Evolutionary conservation across 2,797 vertebrate genomes (phyloP), one percentile per base, ranked within the genome.

Genomic region (Falco naumanni): DNA sequence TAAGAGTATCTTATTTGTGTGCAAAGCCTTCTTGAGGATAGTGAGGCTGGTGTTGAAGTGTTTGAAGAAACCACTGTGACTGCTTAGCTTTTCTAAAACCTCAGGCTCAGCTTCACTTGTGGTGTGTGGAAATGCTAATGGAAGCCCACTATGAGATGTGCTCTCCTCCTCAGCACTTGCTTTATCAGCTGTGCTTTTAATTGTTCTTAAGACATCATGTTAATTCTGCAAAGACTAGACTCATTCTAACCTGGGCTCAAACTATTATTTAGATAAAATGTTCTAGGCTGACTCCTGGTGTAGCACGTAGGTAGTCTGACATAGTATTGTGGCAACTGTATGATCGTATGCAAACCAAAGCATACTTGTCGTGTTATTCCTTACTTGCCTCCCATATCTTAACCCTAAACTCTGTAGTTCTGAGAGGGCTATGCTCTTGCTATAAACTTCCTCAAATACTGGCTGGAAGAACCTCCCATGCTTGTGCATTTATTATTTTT

Each of bases 271-370:
- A n/a, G 77, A 57, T 48, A 12, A 69, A 88, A 3, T 13, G 1
- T 69, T 31, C 1, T 10, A 56, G 76, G 33, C 59, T 82, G 60
- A 15, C 33, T 34, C 14, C 10, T 82, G 56, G 37, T 56, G 39
- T 56, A 75, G 84, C 37, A 26, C 3, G 0, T 16, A 17, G 31
- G n/a, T 22, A 56, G 26, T 1, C 26, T n/a, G 84, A 57, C 14
- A 2, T 6, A 53, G 26, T 31, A 10, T 20, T 0, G 12, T 13
- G 63, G 26, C 19, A 34, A 3, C 2, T 1, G 45, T 7, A 16
- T 9, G 48, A 16, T 10, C 0, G 0, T 20, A 6, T 8, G 2
- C 54, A 22, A 78, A 63, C 24, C n/a, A 11, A 61, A 68, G 61
- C 0, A 0, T 14, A 28, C n/a, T 65, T 9, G 21, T 16, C 50